These are phyloP conservation scores for Oncorhynchus keta DNA, from an alignment of 2,113 vertebrate genomes.

Conservation along the genomic window DNA sequence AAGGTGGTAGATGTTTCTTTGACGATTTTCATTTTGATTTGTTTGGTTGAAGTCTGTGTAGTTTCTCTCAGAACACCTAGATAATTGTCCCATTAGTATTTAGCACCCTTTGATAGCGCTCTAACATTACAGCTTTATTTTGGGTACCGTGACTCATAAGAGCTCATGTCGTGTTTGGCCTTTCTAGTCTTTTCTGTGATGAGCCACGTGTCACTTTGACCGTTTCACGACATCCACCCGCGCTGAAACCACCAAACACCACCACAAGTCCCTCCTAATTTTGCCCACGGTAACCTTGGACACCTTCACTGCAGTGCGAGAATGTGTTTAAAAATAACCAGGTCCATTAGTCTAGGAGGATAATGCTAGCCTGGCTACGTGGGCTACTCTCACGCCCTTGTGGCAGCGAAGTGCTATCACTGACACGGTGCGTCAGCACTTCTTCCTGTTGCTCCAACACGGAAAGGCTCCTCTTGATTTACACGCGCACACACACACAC, in stretches of 20 bases:
- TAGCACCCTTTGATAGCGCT: not conserved
- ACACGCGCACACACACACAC: conserved; percentile 5
- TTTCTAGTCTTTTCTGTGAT: conserved; percentile 25
- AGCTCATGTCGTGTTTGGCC: conserved; percentile 22
- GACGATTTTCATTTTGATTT: not conserved
- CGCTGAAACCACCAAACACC: conserved; percentile 46
- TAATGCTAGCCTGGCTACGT: conserved; percentile 67
- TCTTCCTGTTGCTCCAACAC: conserved; percentile 70
- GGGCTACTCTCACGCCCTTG: conserved; percentile 66
- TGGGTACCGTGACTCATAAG: conserved; percentile 18
- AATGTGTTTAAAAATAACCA: conserved; percentile 80
- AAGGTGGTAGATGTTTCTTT: not conserved
- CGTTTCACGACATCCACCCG: conserved; percentile 35
- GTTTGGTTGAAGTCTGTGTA: not conserved
- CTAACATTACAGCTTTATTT: not conserved
- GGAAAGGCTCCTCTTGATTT: conserved; percentile 65
- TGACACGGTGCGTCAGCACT: conserved; percentile 74
- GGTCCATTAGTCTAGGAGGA: conserved; percentile 73
- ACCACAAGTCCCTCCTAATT: conserved; percentile 52
- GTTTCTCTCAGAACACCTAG: not conserved
- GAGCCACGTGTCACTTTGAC: conserved; percentile 32
- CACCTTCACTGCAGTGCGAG: conserved; percentile 69
- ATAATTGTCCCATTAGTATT: not conserved
- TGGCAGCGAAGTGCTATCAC: conserved; percentile 73
- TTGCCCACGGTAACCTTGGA: conserved; percentile 75